A percentile compares a stretch with the other conserved stretches of the same genome.
Evolutionary conservation across 2,797 vertebrate species (phyloP).

Genomic region (Antrozous pallidus): DNA sequence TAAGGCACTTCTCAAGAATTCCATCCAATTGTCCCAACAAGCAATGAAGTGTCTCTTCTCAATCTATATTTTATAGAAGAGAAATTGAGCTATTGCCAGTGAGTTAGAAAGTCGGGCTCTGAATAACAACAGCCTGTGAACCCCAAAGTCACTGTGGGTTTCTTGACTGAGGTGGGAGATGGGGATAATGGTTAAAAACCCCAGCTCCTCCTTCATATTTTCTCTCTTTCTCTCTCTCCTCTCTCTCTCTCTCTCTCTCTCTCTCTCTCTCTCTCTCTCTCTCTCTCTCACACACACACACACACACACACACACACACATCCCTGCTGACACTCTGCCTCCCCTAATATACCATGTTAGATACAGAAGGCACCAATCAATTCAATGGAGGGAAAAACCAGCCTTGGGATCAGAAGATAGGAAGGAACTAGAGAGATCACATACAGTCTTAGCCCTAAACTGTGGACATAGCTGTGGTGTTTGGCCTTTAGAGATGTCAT

Average conservation of each 20-base stretch:
- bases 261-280: background rate
- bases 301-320: background rate
- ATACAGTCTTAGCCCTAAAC: background rate
- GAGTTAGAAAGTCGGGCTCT: background rate
- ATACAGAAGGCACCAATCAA: background rate
- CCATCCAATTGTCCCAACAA: background rate
- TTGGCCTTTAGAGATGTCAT: background rate
- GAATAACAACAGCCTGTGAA: background rate
- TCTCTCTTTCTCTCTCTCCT: background rate
- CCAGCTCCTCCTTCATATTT: background rate
- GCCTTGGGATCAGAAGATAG: background rate
- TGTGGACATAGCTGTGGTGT: background rate
- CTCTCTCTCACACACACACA: too few species aligned
- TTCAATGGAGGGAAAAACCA: background rate
- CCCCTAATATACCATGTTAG: background rate
- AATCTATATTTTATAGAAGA: background rate
- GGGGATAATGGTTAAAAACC: background rate
- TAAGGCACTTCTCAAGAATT: background rate
- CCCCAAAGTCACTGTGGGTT: background rate
- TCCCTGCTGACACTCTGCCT: background rate
- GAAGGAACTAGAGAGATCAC: background rate
- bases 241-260: too few species aligned
- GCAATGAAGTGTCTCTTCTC: background rate
- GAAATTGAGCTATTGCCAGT: background rate
- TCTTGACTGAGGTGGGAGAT: background rate